Percentiles rank a stretch among this genome's conserved stretches.
phyloP scores from a whole-genome alignment of 2,113 vertebrate genomes.

The Bucco capensis region DNA sequence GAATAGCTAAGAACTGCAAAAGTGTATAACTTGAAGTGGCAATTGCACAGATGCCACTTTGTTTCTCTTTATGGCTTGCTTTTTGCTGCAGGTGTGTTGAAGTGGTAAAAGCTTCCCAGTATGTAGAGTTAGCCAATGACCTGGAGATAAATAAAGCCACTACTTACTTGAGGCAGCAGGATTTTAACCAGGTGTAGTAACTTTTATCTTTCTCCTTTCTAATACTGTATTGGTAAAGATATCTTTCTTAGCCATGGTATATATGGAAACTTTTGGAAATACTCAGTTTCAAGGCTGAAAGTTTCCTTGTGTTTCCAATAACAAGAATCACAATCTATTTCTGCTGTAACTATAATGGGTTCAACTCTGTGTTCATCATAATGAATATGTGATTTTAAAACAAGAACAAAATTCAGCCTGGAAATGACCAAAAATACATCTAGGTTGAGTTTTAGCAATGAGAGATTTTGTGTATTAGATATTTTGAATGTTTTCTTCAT shows the following conservation, averaged over 20 bases:
- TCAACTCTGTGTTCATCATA: background rate
- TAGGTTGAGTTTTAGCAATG: background rate
- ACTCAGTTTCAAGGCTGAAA: background rate
- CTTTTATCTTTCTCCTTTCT: background rate
- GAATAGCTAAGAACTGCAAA: background rate
- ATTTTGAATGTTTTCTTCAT: background rate
- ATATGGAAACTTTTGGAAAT: background rate
- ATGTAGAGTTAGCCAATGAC: constrained; percentile 93
- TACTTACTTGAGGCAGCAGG: constrained; percentile 91
- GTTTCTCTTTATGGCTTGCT: background rate
- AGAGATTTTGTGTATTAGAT: background rate
- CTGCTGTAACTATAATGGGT: background rate
- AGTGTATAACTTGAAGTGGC: background rate
- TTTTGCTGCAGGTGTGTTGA: constrained; percentile 89
- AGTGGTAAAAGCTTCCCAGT: constrained; percentile 90
- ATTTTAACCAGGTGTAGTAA: constrained; percentile 89
- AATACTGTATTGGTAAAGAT: background rate
- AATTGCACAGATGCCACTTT: background rate
- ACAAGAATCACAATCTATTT: background rate
- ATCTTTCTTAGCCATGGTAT: background rate
- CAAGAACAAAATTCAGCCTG: background rate
- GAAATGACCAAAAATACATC: background rate
- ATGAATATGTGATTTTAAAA: background rate
- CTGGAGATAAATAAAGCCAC: constrained; percentile 98
- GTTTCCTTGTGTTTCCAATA: background rate